Base-by-base conservation (phyloP, 2,888 invertebrate species). In the Nomada lathburiana region DNA sequence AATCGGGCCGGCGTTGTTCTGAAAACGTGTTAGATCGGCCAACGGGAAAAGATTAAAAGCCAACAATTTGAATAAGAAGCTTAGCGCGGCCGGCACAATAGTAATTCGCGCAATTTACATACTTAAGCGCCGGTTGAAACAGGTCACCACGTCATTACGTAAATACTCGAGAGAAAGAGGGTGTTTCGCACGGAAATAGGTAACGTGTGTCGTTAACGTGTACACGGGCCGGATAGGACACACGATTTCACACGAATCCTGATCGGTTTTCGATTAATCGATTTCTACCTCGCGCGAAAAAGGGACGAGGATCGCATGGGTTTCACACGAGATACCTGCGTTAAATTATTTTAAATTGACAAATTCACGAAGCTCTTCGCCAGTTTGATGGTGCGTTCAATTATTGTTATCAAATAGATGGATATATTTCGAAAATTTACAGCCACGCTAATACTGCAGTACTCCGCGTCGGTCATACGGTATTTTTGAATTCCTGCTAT, bases 51-150 rank as follows among this genome's bases (percentile, higher is more conserved):
- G 78, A 78, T 72, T 80, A 72, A 78, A 74, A 78, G 52, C 67
- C 47, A 78, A 78, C 80, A 79, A 80, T 80, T 80, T 78, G 78
- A 78, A 68, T 78, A 80, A 80, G 80, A 79, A 80, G 80, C 72
- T 80, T 78, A 80, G 67, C 52, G 26, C 69, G 26, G 44, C 69
- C 47, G 67, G 52, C 63, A 80, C 78, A 78, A 80, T 80, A 80
- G 79, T 80, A 78, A 80, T 80, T 80, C 72, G 79, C 44, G 71
- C 57, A 77, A 80, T 80, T 80, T 80, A 80, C 80, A 80, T 78
- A 80, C 55, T 80, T 72, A 72, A 78, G 79, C 71, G 72, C 44
- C 67, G 16, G 78, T 62, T 78, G 79, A 80, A 80, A 78, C 79
- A 59, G 80, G 79, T 80, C 80, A 80, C 79, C 67, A 67, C 78